Base-by-base conservation (phyloP, 2,888 invertebrate genomes). In the Chrysolina haemoptera region DNA sequence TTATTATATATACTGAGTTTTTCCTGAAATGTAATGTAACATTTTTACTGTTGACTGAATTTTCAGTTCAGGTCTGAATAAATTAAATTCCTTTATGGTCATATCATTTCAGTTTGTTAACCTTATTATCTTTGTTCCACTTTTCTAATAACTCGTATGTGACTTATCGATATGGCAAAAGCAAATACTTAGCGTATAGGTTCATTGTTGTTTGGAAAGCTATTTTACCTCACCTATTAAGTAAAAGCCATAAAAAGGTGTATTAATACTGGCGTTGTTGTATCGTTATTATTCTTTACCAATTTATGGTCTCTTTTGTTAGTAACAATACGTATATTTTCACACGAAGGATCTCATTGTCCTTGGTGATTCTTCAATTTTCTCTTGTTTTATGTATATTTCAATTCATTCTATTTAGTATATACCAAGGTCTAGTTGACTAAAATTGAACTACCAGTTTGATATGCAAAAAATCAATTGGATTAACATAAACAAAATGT, bases 51-150 rank as follows among this genome's bases (percentile, higher is more conserved):
- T 35, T 35, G 35, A 35, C 12, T 20, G 16, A 11, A 1, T 22
- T 53, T 53, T 11, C 53, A 53, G 20, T 2, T 43, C 43, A 43
- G 43, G 43, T 43, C 43, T 43, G 43, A 43, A 43, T 43, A 14
- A 8, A 43, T 43, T 43, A 0, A 8, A 43, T 14, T 43, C 11
- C 6, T 43, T 43, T 14, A 43, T 43, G 11, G 43, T 11, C 12
- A 59, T 59, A 59, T 27, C 27, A 59, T 59, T 59, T 35, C 27
- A 59, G 59, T 59, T 59, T 59, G 59, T 59, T 59, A 59, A 59
- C 59, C 59, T 27, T 59, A 27, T 59, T 59, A 59, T 59, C 59
- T 22, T n/a, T 35, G 59, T 59, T 59, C 59, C 27, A 35, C 59
- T 59, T 59, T 35, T 35, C 59, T 35, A 35, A 59, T 59, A 59